Conservation (phyloP, 1,140 invertebrate species). For the Macrocentrus cingulum region DNA sequence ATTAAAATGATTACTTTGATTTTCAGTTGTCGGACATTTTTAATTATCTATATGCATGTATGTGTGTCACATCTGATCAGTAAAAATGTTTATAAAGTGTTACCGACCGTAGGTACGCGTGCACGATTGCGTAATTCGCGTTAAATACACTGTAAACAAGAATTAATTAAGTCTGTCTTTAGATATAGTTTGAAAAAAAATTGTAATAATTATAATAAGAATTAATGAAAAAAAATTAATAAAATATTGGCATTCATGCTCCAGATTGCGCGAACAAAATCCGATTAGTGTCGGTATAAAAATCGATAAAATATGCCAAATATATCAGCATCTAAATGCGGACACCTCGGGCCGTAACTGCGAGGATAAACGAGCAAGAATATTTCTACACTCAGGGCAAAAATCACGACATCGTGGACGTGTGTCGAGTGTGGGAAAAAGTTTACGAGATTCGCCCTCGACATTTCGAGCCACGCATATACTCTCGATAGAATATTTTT, state of each 20-base stretch:
- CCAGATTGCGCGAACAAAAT: not conserved
- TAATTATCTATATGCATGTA: not conserved
- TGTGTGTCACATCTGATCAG: not conserved
- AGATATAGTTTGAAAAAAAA: too few species aligned
- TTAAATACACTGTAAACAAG: too few species aligned
- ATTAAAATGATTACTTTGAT: too few species aligned
- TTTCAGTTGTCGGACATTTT: too few species aligned
- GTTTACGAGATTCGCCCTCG: not conserved
- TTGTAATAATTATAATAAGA: too few species aligned
- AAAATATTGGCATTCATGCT: too few species aligned
- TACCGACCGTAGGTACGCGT: too few species aligned
- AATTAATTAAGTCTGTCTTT: too few species aligned
- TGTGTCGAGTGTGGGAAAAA: not conserved
- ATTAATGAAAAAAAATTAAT: too few species aligned
- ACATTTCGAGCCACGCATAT: not conserved
- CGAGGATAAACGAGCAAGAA: not conserved
- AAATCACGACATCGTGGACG: not conserved
- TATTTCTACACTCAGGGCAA: not conserved
- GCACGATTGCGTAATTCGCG: too few species aligned
- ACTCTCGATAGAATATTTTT: not conserved
- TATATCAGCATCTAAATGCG: not conserved
- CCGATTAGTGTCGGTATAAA: constrained; percentile 8
- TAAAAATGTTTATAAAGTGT: not conserved
- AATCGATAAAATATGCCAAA: not conserved
- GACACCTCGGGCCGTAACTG: too few species aligned